Percentiles rank a stretch among this genome's conserved stretches.
phyloP scores from a whole-genome alignment of 2,113 vertebrate genomes.

The Synodontis membranacea region DNA sequence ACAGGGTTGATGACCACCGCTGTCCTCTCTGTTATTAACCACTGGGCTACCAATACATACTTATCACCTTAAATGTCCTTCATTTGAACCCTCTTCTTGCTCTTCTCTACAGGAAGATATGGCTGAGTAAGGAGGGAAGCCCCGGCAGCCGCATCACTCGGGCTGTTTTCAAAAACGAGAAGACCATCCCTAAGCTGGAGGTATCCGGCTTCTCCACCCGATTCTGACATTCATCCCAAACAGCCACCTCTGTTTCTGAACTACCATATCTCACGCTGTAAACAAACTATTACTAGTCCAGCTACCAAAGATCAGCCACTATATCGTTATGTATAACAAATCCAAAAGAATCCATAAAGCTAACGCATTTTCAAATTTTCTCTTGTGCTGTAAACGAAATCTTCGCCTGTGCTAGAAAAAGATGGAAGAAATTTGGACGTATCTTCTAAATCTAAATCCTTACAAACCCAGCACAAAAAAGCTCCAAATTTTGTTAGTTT shows the following conservation, averaged over 20 bases:
- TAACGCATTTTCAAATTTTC: background rate
- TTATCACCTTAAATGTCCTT: background rate
- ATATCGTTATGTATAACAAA: background rate
- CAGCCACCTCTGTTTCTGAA: background rate
- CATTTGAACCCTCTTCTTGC: background rate
- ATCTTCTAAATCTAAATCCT: background rate
- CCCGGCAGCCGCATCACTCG: conserved; percentile 66
- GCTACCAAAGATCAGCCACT: background rate
- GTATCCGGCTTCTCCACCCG: conserved; percentile 83
- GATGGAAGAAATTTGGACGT: too few species aligned
- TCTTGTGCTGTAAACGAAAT: background rate
- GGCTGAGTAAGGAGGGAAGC: conserved; percentile 72
- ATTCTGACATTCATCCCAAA: conserved; percentile 68
- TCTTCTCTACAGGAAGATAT: conserved; percentile 66
- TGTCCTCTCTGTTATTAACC: background rate
- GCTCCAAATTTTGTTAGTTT: too few species aligned
- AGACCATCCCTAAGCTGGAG: conserved; percentile 74
- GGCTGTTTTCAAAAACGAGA: conserved; percentile 67
- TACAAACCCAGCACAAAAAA: background rate
- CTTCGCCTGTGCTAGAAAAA: background rate
- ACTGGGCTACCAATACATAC: background rate
- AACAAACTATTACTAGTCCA: background rate
- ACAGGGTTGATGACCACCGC: too few species aligned
- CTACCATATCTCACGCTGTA: background rate
- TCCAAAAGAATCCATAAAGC: too few species aligned